Evolutionary conservation across 2,888 invertebrate genomes (phyloP).

Genomic region (Sepioteuthis lessoniana): DNA sequence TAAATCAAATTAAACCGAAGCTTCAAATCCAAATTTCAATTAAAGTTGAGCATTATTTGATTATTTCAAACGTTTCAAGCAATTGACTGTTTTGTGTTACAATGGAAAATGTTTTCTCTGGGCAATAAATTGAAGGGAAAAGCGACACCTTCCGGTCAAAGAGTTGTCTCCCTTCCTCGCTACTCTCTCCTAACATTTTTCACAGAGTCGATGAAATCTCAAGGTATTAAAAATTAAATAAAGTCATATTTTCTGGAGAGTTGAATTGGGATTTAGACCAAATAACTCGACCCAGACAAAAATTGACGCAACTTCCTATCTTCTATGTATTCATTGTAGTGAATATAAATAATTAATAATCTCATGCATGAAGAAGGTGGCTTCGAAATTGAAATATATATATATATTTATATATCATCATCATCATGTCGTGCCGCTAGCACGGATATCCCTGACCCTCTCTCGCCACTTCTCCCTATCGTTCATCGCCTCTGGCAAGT

Average conservation of each 20-base stretch:
- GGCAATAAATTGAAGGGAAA: not conserved
- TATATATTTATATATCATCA: too few species aligned
- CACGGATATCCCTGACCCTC: too few species aligned
- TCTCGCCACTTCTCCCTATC: too few species aligned
- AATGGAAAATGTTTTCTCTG: not conserved
- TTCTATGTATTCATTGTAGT: not conserved
- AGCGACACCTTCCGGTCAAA: constrained; percentile 33
- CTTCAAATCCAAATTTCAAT: constrained; percentile 1
- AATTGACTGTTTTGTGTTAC: not conserved
- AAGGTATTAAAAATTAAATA: constrained; percentile 4
- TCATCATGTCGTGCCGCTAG: too few species aligned
- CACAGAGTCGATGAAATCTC: not conserved
- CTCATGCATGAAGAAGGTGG: too few species aligned
- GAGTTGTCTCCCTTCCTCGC: not conserved
- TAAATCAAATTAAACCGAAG: not conserved
- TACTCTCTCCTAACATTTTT: not conserved
- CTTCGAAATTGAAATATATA: too few species aligned
- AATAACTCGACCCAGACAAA: not conserved
- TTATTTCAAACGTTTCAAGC: constrained; percentile 10
- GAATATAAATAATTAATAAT: not conserved
- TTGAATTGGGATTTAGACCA: not conserved
- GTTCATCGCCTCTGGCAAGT: too few species aligned
- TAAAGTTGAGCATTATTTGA: not conserved
- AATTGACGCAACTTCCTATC: not conserved
- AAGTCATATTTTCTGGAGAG: not conserved